A percentile compares a stretch with the other conserved stretches of the same genome.
Conservation (phyloP, 1,140 invertebrate genomes). For the Lasaia peninsularis region DNA sequence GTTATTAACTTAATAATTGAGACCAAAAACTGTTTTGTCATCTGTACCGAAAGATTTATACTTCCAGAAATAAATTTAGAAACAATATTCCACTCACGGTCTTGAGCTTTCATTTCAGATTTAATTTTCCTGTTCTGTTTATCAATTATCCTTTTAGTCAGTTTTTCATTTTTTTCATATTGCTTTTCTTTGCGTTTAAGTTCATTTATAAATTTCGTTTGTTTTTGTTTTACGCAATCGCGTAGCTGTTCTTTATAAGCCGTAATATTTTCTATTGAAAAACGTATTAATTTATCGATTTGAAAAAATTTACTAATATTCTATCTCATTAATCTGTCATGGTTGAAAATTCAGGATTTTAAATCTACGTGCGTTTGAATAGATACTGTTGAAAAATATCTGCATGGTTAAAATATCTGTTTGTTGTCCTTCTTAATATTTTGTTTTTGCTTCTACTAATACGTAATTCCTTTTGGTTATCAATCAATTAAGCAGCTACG, state of each 20-base stretch:
- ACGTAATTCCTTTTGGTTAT: too few relatives aligned
- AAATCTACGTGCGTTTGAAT: too few relatives aligned
- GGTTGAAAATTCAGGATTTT: too few relatives aligned
- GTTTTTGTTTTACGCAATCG: conserved; percentile 14
- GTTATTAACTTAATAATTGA: conserved; percentile 21
- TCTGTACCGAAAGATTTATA: conserved; percentile 24
- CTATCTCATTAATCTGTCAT: too few relatives aligned
- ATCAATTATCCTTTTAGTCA: conserved; percentile 16
- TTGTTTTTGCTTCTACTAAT: too few relatives aligned
- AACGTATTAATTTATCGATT: too few relatives aligned
- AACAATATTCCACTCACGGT: conserved; percentile 29
- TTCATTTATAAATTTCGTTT: conserved; percentile 12
- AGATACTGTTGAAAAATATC: too few relatives aligned
- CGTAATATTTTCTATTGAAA: not conserved
- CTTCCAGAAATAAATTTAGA: conserved; percentile 31
- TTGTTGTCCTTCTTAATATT: too few relatives aligned
- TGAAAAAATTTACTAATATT: too few relatives aligned
- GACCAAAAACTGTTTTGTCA: conserved; percentile 18
- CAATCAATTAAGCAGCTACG: too few relatives aligned
- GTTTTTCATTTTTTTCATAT: conserved; percentile 21
- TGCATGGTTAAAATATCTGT: too few relatives aligned
- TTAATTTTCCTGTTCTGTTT: conserved; percentile 22
- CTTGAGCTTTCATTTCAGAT: not conserved
- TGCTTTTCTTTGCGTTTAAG: conserved; percentile 20
- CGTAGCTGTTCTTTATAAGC: not conserved